These are phyloP conservation scores for Homarus americanus DNA, from an alignment of 1,140 invertebrate genomes.

Conservation along the genomic window DNA sequence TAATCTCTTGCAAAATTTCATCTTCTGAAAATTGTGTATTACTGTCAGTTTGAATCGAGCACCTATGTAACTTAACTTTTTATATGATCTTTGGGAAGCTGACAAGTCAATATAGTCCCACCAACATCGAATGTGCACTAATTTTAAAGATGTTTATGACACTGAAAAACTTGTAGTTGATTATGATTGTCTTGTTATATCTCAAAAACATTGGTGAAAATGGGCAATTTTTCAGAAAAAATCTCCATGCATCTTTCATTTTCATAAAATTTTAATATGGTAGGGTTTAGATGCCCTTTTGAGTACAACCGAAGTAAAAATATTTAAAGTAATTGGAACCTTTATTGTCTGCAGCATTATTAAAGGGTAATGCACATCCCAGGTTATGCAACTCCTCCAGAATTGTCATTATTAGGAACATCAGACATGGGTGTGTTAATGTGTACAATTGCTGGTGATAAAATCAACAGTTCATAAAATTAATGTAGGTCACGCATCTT, in stretches of 20 bases:
- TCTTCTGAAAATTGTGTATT: too few species aligned
- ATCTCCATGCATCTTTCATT: neutral
- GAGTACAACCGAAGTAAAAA: slow-evolving; percentile 7
- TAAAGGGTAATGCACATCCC: neutral
- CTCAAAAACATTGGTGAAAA: neutral
- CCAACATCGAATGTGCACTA: neutral
- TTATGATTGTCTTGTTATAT: neutral
- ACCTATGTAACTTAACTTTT: too few species aligned
- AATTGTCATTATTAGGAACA: slow-evolving; percentile 33
- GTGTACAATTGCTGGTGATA: slow-evolving; percentile 46
- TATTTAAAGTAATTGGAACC: neutral
- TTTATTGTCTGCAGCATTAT: neutral
- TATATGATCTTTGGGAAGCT: neutral
- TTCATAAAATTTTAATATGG: neutral
- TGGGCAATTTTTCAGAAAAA: neutral
- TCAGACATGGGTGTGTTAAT: slow-evolving; percentile 15
- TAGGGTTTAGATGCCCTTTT: neutral
- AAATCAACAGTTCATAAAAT: slow-evolving; percentile 38
- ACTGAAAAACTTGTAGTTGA: neutral
- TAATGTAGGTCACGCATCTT: slow-evolving; percentile 29
- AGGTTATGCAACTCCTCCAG: slow-evolving; percentile 1
- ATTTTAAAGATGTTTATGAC: neutral
- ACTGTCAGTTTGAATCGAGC: too few species aligned
- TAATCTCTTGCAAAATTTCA: too few species aligned
- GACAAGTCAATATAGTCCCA: neutral